Evolutionary conservation across 1,140 invertebrate genomes (phyloP).

Genomic region (Zaprionus vittiger): DNA sequence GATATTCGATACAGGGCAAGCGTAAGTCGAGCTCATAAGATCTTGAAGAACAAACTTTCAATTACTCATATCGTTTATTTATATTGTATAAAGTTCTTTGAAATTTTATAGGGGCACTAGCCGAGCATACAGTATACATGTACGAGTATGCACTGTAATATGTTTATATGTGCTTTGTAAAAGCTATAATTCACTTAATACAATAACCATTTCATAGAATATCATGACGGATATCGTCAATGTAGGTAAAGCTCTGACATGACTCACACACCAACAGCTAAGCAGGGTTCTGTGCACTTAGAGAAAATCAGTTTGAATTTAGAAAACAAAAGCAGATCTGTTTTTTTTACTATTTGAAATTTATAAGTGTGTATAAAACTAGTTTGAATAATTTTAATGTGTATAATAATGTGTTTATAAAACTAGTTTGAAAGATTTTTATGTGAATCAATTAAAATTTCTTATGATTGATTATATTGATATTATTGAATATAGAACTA

Average conservation of each 20-base stretch:
- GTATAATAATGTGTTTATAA: too few relatives aligned
- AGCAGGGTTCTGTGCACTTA: slow-evolving; percentile 15
- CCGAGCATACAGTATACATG: background rate
- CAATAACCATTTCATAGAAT: slow-evolving; percentile 24
- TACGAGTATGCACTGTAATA: background rate
- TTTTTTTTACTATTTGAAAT: too few relatives aligned
- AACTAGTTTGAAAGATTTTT: too few relatives aligned
- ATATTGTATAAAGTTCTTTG: slow-evolving; percentile 24
- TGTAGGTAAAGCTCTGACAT: slow-evolving; percentile 23
- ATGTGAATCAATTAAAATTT: too few relatives aligned
- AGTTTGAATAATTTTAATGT: too few relatives aligned
- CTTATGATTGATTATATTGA: background rate
- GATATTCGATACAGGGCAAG: slow-evolving; percentile 12
- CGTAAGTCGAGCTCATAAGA: background rate
- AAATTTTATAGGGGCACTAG: slow-evolving; percentile 38
- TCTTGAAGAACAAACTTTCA: slow-evolving; percentile 15
- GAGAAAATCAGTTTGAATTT: background rate
- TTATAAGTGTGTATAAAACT: too few relatives aligned
- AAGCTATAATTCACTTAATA: background rate
- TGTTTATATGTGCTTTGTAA: background rate
- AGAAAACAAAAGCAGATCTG: too few relatives aligned
- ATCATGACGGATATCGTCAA: slow-evolving; percentile 27
- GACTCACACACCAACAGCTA: slow-evolving; percentile 30
- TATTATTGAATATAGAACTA: background rate
- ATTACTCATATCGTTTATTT: slow-evolving; percentile 32